Conservation (phyloP, 1,140 invertebrate species). For the Eueides isabella region DNA sequence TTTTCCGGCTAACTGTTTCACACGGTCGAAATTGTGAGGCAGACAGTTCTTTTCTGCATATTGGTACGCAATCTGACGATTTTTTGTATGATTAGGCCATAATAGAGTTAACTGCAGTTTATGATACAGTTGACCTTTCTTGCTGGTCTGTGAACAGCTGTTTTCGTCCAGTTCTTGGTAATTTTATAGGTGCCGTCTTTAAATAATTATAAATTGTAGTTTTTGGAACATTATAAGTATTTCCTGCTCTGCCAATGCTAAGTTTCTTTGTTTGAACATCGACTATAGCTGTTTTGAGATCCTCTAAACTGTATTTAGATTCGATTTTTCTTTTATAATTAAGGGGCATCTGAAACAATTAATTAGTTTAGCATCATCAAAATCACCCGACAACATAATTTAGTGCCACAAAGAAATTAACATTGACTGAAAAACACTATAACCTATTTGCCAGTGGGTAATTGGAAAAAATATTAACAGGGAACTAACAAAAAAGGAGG, state of each 20-base stretch:
- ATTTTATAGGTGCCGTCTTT: conserved; percentile 7
- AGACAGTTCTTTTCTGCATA: conserved; percentile 31
- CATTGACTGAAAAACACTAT: too few species aligned
- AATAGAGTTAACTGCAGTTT: conserved; percentile 24
- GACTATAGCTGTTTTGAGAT: conserved; percentile 36
- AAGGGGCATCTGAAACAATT: conserved; percentile 45
- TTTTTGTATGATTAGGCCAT: conserved; percentile 21
- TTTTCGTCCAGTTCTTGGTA: conserved; percentile 27
- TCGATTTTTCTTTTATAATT: conserved; percentile 37
- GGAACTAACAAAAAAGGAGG: conserved; percentile 15
- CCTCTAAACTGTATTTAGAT: conserved; percentile 36
- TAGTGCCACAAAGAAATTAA: too few species aligned
- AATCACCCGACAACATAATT: neutral
- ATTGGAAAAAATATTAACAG: conserved; percentile 27
- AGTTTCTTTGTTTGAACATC: conserved; percentile 42
- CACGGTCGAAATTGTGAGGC: conserved; percentile 33
- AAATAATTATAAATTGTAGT: conserved; percentile 35
- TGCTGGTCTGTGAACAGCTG: neutral
- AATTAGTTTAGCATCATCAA: too few species aligned
- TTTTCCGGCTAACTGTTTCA: conserved; percentile 24
- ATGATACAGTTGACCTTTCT: conserved; percentile 22
- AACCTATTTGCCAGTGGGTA: too few species aligned
- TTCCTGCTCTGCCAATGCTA: conserved; percentile 34
- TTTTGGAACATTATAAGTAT: conserved; percentile 37
- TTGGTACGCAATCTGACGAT: conserved; percentile 30